Conservation (phyloP, 2,113 vertebrate genomes). For the Calypte anna region DNA sequence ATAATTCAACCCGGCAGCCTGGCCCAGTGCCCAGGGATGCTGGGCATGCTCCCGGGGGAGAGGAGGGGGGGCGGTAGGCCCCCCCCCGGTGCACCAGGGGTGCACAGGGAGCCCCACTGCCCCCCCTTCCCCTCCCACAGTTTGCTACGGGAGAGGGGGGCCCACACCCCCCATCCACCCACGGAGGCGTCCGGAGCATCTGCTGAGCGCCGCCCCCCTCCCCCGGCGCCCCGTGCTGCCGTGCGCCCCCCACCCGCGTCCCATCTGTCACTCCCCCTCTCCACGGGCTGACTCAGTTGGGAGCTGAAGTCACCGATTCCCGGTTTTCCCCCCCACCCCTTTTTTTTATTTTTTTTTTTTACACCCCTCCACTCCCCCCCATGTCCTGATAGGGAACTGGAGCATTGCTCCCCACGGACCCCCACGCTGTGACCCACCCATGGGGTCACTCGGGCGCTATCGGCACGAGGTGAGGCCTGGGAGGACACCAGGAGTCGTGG, state of each 20-base stretch:
- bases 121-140: no score
- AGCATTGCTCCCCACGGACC: background rate
- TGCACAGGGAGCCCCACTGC: background rate
- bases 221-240: background rate
- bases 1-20: slow-evolving; percentile 76
- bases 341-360: background rate
- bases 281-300: slow-evolving; percentile 7
- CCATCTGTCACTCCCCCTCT: background rate
- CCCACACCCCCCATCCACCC: background rate
- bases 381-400: background rate
- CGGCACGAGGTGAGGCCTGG: background rate
- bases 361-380: no score
- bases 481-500: background rate
- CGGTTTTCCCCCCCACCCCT: no score
- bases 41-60: background rate
- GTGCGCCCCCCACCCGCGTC: background rate
- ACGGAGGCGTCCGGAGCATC: background rate
- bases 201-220: background rate
- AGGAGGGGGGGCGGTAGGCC: background rate
- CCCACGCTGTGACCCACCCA: background rate
- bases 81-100: background rate
- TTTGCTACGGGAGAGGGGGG: no score
- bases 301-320: background rate
- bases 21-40: slow-evolving; percentile 42
- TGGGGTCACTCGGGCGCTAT: background rate